Conservation (phyloP, 2,888 invertebrate genomes). For the Epinotia bilunana region DNA sequence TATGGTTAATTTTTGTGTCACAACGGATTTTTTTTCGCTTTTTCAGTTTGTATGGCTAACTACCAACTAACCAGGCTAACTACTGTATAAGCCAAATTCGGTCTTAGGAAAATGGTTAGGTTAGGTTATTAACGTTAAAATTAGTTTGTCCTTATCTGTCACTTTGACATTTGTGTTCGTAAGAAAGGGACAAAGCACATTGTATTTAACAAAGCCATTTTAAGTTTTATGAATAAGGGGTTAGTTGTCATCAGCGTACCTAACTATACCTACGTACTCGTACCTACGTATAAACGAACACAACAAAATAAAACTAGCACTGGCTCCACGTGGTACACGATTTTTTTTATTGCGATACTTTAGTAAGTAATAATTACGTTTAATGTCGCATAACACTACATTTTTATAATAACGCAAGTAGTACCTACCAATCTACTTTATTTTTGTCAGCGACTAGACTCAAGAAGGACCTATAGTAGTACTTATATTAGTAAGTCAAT, state of each 20-base stretch:
- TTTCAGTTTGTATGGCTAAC: no score
- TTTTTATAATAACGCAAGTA: background rate
- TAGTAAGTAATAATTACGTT: conserved; percentile 29
- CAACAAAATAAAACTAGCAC: background rate
- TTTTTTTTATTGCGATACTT: conserved; percentile 35
- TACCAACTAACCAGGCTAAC: no score
- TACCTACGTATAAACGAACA: conserved; percentile 2
- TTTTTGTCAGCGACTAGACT: background rate
- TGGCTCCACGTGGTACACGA: conserved; percentile 36
- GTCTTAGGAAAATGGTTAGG: no score
- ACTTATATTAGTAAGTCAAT: background rate
- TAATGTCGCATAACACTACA: conserved; percentile 10
- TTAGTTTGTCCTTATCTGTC: no score
- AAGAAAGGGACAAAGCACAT: no score
- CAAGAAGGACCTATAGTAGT: background rate
- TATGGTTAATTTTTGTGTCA: no score
- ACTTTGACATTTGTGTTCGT: no score
- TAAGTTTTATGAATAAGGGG: no score
- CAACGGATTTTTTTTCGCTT: no score
- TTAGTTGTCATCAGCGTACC: conserved; percentile 35
- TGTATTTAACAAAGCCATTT: no score
- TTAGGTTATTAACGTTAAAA: no score
- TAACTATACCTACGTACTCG: conserved; percentile 10
- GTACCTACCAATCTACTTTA: background rate
- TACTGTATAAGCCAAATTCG: no score